A percentile compares a stretch with the other conserved stretches of the same genome.
Evolutionary conservation across 2,113 vertebrate genomes (phyloP).

Genomic region (Sardina pilchardus): DNA sequence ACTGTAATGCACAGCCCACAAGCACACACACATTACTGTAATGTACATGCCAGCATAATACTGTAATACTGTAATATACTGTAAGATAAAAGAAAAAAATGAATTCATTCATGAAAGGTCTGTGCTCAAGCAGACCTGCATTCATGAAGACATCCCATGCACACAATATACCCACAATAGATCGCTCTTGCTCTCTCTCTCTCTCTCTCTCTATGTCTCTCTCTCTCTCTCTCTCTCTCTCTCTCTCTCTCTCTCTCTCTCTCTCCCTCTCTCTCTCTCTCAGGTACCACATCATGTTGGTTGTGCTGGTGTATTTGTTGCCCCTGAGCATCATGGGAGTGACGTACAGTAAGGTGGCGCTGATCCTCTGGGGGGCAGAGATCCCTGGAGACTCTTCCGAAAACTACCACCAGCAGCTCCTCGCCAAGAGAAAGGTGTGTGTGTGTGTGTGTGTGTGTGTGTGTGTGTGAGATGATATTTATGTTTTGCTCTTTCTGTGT

Average conservation of each 20-base stretch:
- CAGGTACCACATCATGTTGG: constrained; percentile 52
- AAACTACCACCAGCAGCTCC: constrained; percentile 52
- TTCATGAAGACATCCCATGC: background rate
- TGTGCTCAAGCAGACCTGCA: background rate
- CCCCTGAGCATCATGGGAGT: constrained; percentile 53
- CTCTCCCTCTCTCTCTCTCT: background rate
- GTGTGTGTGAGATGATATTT: background rate
- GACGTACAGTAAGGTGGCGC: constrained; percentile 49
- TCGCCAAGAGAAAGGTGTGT: constrained; percentile 58
- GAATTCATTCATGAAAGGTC: background rate
- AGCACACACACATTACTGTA: background rate
- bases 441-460: constrained; percentile 6
- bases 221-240: background rate
- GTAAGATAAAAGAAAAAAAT: no score
- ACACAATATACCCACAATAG: no score
- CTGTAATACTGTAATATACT: no score
- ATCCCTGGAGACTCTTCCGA: constrained; percentile 48
- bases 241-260: constrained; percentile 4
- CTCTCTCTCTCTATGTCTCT: background rate
- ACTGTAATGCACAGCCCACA: background rate
- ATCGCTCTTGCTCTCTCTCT: no score
- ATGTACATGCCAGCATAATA: no score
- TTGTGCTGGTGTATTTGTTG: constrained; percentile 52
- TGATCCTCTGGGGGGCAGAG: constrained; percentile 50
- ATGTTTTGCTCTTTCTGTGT: constrained; percentile 10